Percentiles rank a stretch among this genome's conserved stretches.
phyloP scores from a whole-genome alignment of 2,113 vertebrate species.

The Ahaetulla prasina region DNA sequence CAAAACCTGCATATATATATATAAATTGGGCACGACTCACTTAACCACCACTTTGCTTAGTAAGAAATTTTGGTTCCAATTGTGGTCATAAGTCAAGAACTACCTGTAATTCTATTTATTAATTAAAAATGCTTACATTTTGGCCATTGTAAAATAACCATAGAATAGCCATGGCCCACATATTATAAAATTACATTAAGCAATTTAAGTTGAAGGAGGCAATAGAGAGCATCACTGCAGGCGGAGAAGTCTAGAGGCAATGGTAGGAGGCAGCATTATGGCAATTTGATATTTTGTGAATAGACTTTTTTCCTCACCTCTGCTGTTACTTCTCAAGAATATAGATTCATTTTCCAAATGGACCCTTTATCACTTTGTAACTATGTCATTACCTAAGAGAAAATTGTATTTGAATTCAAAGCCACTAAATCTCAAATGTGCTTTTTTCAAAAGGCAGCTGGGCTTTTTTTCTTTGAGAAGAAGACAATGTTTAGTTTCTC shows the following conservation, averaged over 20 bases:
- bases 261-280: not conserved
- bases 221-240: not conserved
- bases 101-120: not conserved
- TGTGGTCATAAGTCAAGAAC: no score
- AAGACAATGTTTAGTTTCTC: not conserved
- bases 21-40: not conserved
- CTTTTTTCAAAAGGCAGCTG: not conserved
- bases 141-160: not conserved
- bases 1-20: no score
- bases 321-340: not conserved
- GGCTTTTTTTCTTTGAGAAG: not conserved
- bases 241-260: not conserved
- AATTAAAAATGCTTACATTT: not conserved
- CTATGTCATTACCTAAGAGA: not conserved
- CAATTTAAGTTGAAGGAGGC: not conserved
- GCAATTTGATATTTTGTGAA: not conserved
- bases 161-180: not conserved
- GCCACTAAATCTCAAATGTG: not conserved
- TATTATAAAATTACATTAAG: not conserved
- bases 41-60: not conserved
- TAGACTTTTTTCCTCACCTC: not conserved
- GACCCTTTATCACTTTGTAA: not conserved
- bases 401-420: not conserved
- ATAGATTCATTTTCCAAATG: not conserved
- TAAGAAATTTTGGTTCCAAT: not conserved